A percentile compares a stretch with the other conserved stretches of the same genome.
Conservation (phyloP, 2,113 vertebrate genomes). For the Rhinolophus sinicus region DNA sequence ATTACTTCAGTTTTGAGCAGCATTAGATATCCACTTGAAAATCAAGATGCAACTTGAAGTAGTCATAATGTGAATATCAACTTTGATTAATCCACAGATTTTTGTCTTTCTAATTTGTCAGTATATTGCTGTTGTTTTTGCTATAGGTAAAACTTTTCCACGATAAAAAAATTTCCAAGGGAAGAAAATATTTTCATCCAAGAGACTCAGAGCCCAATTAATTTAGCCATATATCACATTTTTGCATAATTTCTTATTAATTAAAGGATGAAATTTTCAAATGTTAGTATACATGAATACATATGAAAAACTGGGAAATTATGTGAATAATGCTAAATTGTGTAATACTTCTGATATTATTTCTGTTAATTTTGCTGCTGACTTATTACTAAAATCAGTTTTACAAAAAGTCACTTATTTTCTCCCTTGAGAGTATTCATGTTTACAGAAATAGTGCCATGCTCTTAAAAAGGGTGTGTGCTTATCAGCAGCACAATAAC, state of each 20-base stretch:
- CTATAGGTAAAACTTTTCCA: not conserved
- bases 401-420: constrained; percentile 47
- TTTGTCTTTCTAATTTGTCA: not conserved
- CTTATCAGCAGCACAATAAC: constrained; percentile 63
- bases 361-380: not conserved
- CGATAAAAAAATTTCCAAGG: not conserved
- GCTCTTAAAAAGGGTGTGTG: constrained; percentile 49
- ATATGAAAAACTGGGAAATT: not conserved
- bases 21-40: not conserved
- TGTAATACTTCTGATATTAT: not conserved
- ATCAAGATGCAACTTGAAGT: not conserved
- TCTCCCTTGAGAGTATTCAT: constrained; percentile 46
- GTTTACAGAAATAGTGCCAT: constrained; percentile 62
- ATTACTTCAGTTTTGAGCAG: not conserved
- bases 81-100: not conserved
- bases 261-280: not conserved
- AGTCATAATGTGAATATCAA: not conserved
- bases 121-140: not conserved
- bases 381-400: not conserved
- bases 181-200: not conserved
- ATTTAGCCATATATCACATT: not conserved
- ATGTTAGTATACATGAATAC: not conserved
- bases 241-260: not conserved
- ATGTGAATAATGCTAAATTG: not conserved
- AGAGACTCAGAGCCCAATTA: not conserved